Conservation (phyloP, 2,888 invertebrate species). For the Thysanoteuthis rhombus region DNA sequence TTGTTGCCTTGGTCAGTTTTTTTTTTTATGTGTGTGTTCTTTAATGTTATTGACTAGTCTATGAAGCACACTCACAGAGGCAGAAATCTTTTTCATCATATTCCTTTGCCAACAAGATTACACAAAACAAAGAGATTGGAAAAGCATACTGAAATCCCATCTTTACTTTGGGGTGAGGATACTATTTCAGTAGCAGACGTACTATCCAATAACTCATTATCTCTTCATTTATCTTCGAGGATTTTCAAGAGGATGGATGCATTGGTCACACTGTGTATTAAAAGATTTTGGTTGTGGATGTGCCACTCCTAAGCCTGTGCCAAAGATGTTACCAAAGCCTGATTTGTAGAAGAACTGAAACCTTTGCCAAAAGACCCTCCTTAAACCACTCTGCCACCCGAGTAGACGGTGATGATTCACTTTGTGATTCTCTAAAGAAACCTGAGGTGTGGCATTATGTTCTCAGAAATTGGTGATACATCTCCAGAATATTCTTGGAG, state of each 20-base stretch:
- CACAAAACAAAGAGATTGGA: neutral
- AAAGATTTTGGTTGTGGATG: neutral
- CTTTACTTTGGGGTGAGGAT: neutral
- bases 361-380: conserved; percentile 13
- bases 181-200: neutral
- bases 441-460: conserved; percentile 51
- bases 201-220: neutral
- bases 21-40: too few relatives aligned
- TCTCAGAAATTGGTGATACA: conserved; percentile 38
- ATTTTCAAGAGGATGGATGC: neutral
- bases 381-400: neutral
- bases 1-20: too few relatives aligned
- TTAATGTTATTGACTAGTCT: too few relatives aligned
- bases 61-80: too few relatives aligned
- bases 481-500: neutral
- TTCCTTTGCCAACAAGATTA: neutral
- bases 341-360: neutral
- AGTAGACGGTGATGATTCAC: neutral
- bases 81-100: too few relatives aligned
- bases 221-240: neutral
- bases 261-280: neutral
- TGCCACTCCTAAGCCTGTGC: neutral
- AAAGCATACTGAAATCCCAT: neutral
- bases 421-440: neutral
- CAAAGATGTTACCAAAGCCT: neutral